Base-by-base conservation (phyloP, 2,113 vertebrate species). In the Podarcis cretensis region DNA sequence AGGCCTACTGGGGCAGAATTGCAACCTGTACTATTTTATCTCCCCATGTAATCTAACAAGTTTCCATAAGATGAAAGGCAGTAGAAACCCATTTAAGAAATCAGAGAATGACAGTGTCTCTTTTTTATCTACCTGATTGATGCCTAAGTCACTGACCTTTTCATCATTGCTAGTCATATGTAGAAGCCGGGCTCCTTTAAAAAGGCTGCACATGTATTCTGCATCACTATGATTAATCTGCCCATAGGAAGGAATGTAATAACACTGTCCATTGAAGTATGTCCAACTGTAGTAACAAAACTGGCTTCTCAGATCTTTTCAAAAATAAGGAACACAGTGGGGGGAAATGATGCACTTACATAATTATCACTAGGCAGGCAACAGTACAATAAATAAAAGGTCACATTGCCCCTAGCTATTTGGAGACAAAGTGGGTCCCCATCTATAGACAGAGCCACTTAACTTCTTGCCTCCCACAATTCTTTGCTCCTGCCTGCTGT, bases 241-340 rank as follows among this genome's bases (percentile, higher is more conserved):
- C n/a, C 89, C 89, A 86, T 54, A 90, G 7, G 27, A 30, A 77
- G 89, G 30, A 43, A 90, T 68, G 69, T 86, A 90, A 18, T 90
- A 90, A 76, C 89, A 90, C 6, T 69, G 32, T 69, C 77, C 80
- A 68, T 57, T 86, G 79, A 81, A 86, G 73, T 86, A 90, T 77
- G 25, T 82, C 89, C 89, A 90, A 16, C 32, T 57, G 9, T 81
- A 1, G 40, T 69, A 90, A 59, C 89, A 90, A 14, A 69, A 83
- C 23, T 83, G 59, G 89, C 89, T 90, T 69, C 40, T 82, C 79
- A 90, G 71, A 57, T 57, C 89, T 90, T 86, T 88, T 54, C 21
- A 35, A 18, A 77, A 68, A 18, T 25, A 21, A 76, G 5, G 12
- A 48, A 74, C 25, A 90, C 12, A 86, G 5, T n/a, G 68, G 57